Conservation (phyloP, 2,113 vertebrate genomes). For the Spermophilus dauricus region DNA sequence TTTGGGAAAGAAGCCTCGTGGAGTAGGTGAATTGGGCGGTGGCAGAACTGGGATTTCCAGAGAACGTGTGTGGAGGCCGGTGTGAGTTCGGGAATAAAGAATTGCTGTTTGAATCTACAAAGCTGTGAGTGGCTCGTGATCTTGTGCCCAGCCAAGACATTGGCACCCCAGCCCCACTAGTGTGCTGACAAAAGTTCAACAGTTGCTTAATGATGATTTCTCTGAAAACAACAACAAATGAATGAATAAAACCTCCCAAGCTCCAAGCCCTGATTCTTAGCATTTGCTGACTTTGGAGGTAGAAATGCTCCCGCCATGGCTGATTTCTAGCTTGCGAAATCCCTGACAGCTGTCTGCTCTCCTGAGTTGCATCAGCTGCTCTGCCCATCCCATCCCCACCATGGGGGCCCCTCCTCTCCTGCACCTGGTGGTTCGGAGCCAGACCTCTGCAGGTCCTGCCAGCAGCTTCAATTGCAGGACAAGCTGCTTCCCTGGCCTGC, state of each 20-base stretch:
- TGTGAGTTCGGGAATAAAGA: too few relatives aligned
- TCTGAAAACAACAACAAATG: too few relatives aligned
- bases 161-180: background rate
- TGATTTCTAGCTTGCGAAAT: background rate
- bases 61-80: too few relatives aligned
- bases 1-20: too few relatives aligned
- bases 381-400: background rate
- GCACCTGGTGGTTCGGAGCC: conserved; percentile 75
- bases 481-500: conserved; percentile 83
- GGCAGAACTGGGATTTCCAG: too few relatives aligned
- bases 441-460: conserved; percentile 77
- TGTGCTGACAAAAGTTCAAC: background rate
- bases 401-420: conserved; percentile 76
- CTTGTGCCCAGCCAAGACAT: too few relatives aligned
- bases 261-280: background rate
- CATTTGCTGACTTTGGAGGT: background rate
- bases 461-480: conserved; percentile 84
- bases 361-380: background rate
- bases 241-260: background rate
- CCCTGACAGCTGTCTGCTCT: background rate
- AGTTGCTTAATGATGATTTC: background rate
- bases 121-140: too few relatives aligned
- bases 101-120: too few relatives aligned
- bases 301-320: background rate
- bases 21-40: too few relatives aligned